phyloP scores from a whole-genome alignment of 2,888 invertebrate genomes.

The Drosophila planitibia region DNA sequence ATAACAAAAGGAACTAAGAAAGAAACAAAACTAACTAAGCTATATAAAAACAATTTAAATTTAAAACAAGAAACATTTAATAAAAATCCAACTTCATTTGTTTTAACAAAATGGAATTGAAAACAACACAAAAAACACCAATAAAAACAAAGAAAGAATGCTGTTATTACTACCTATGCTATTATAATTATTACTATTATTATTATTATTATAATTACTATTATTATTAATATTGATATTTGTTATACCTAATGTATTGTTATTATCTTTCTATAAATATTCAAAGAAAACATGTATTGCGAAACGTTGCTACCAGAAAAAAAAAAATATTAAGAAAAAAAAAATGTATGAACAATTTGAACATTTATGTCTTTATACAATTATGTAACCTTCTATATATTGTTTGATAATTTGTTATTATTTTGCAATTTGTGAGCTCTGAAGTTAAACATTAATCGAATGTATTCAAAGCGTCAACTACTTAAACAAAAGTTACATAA shows the following conservation, averaged over 20 bases:
- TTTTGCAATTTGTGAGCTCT: slow-evolving; percentile 35
- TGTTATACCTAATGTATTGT: slow-evolving; percentile 79
- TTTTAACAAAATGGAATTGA: slow-evolving; percentile 62
- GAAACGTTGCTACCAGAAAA: slow-evolving; percentile 42
- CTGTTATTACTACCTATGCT: slow-evolving; percentile 62
- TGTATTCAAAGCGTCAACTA: slow-evolving; percentile 46
- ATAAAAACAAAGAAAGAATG: slow-evolving; percentile 53
- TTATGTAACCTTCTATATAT: slow-evolving; percentile 7
- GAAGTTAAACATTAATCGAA: slow-evolving; percentile 44
- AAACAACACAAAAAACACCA: slow-evolving; percentile 23
- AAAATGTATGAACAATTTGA: not conserved
- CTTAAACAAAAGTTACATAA: slow-evolving; percentile 42
- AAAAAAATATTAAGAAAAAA: slow-evolving; percentile 18
- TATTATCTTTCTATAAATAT: slow-evolving; percentile 64
- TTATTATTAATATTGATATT: slow-evolving; percentile 75
- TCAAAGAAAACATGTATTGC: slow-evolving; percentile 56
- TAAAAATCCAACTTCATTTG: slow-evolving; percentile 35
- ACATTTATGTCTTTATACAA: slow-evolving; percentile 13
- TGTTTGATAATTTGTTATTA: slow-evolving; percentile 12
- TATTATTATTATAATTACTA: slow-evolving; percentile 64
- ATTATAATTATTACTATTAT: slow-evolving; percentile 46
- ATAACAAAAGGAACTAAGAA: slow-evolving; percentile 20
- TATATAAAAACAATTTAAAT: slow-evolving; percentile 24
- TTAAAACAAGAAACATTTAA: slow-evolving; percentile 18
- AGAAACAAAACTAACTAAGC: slow-evolving; percentile 2